phyloP scores from a whole-genome alignment of 2,797 vertebrate species.

The Gila robusta region DNA sequence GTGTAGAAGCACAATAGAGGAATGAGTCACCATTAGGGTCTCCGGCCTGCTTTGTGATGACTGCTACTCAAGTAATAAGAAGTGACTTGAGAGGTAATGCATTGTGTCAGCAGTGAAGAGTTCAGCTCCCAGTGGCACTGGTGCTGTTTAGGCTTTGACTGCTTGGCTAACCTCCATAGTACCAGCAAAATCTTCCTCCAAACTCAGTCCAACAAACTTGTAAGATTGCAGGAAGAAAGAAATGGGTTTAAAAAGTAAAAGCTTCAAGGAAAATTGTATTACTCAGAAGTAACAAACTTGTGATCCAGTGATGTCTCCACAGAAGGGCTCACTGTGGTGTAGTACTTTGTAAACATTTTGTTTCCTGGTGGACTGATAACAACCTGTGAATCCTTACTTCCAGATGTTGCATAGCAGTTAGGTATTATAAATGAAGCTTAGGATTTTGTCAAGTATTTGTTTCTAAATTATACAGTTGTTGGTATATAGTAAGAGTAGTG shows the following conservation, averaged over 20 bases:
- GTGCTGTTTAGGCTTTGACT: background rate
- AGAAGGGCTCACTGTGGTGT: background rate
- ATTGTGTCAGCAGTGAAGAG: conserved; percentile 33
- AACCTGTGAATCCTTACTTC: background rate
- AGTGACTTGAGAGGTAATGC: conserved; percentile 35
- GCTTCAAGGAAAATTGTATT: background rate
- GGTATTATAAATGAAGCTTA: background rate
- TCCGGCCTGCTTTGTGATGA: background rate
- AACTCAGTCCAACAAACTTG: conserved; percentile 11
- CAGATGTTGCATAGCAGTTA: background rate
- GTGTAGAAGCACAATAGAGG: conserved; percentile 31
- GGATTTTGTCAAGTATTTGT: background rate
- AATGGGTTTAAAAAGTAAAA: background rate
- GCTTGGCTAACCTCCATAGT: conserved; percentile 21
- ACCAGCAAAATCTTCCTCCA: background rate
- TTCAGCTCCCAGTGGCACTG: conserved; percentile 11
- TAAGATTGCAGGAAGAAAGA: background rate
- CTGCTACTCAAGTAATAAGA: conserved; percentile 18
- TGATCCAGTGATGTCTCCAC: background rate
- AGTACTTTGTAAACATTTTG: background rate
- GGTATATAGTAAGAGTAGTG: background rate
- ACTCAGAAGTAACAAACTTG: background rate
- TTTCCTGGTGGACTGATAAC: background rate
- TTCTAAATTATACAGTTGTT: background rate
- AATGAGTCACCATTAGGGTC: conserved; percentile 37